Conservation (phyloP, 2,113 vertebrate genomes). For the Coptodon rendalli region DNA sequence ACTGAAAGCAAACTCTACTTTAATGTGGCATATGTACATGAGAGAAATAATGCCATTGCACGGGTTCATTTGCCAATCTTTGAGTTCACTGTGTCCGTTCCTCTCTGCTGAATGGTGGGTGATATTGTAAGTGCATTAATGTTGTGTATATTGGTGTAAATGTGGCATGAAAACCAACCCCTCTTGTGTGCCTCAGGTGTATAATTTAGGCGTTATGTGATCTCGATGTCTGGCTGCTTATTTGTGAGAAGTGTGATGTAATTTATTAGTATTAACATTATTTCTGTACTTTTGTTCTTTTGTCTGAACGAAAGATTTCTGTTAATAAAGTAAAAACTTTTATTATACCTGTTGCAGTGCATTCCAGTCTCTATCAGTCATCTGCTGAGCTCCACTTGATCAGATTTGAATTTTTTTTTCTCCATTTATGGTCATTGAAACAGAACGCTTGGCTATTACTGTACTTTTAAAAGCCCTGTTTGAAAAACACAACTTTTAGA, state of each 20-base stretch:
- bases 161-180: constrained; percentile 66
- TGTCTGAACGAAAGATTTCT: constrained; percentile 51
- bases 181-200: constrained; percentile 57
- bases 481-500: constrained; percentile 10
- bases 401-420: background rate
- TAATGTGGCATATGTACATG: constrained; percentile 14
- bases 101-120: constrained; percentile 35
- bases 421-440: constrained; percentile 44
- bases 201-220: constrained; percentile 49
- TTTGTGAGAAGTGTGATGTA: constrained; percentile 57
- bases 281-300: constrained; percentile 37
- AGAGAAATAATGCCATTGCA: constrained; percentile 13
- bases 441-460: background rate
- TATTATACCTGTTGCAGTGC: constrained; percentile 43
- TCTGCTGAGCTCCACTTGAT: background rate
- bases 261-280: constrained; percentile 32
- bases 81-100: constrained; percentile 15
- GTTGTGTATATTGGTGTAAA: constrained; percentile 55
- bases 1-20: constrained; percentile 9
- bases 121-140: constrained; percentile 43
- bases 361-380: constrained; percentile 27
- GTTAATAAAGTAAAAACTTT: constrained; percentile 65
- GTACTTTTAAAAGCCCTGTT: background rate
- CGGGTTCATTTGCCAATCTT: background rate
- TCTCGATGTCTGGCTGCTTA: constrained; percentile 62